phyloP scores from a whole-genome alignment of 1,140 invertebrate genomes.

The Tetramorium parvispinum region DNA sequence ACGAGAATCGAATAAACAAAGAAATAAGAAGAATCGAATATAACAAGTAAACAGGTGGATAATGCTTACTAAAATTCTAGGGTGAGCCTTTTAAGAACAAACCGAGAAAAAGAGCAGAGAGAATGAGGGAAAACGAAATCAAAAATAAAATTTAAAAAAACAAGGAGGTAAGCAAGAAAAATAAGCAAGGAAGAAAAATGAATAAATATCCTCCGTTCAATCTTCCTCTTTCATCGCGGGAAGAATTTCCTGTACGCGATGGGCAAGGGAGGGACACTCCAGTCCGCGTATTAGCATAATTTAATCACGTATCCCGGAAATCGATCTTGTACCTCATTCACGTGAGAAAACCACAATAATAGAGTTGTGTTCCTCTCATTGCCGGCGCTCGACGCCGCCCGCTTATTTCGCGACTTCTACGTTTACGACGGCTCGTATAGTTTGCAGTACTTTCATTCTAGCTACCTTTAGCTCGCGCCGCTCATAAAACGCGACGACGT shows the following conservation, averaged over 20 bases:
- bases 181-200: not conserved
- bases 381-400: not conserved
- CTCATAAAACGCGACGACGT: slow-evolving; percentile 40
- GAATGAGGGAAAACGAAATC: too few species aligned
- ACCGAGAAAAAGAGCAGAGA: too few species aligned
- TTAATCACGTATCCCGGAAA: not conserved
- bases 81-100: not conserved
- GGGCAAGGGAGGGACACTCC: not conserved
- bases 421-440: slow-evolving; percentile 43
- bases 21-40: not conserved
- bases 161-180: not conserved
- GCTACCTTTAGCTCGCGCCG: slow-evolving; percentile 6
- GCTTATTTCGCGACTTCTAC: slow-evolving; percentile 42
- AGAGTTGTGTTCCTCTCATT: not conserved
- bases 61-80: not conserved
- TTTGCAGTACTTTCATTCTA: slow-evolving; percentile 31
- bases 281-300: not conserved
- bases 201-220: not conserved
- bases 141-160: not conserved
- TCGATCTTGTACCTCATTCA: not conserved
- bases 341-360: not conserved
- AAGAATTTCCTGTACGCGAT: not conserved
- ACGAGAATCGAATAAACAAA: not conserved
- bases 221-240: too few species aligned
- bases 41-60: not conserved